Conservation (phyloP, 2,797 vertebrate species). For the Taeniopygia guttata region DNA sequence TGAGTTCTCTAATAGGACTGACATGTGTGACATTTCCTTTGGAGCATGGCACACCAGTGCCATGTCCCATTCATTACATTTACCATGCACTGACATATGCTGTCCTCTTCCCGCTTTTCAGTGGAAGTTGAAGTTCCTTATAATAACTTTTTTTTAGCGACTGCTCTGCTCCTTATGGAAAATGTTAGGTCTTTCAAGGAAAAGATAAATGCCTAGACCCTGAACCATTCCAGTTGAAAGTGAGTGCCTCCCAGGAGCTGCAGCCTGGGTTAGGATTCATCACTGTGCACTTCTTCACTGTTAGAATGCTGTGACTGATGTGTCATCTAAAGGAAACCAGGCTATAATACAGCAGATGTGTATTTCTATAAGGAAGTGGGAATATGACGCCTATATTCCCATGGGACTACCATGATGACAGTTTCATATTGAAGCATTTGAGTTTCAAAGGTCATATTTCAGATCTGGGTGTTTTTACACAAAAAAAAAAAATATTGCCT, state of each 20-base stretch:
- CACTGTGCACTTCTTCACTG: not conserved
- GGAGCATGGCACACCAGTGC: not conserved
- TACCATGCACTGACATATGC: not conserved
- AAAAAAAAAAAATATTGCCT: not conserved
- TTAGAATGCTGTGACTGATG: not conserved
- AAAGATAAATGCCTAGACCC: not conserved
- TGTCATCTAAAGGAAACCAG: not conserved
- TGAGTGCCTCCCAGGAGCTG: not conserved
- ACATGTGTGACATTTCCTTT: not conserved
- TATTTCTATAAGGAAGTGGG: not conserved
- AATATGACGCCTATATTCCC: not conserved
- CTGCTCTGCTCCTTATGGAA: not conserved
- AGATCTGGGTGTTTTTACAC: accelerated
- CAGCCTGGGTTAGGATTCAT: not conserved
- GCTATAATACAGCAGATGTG: not conserved
- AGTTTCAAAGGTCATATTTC: not conserved
- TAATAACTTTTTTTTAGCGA: not conserved
- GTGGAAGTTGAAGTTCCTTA: not conserved
- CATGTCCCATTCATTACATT: not conserved
- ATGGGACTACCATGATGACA: not conserved
- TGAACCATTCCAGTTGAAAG: not conserved
- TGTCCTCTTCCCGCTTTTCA: not conserved
- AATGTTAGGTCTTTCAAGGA: not conserved
- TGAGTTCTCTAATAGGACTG: not conserved
- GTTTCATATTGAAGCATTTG: not conserved